Evolutionary conservation across 2,113 vertebrate species (phyloP).

Genomic region (Rostratula benghalensis): DNA sequence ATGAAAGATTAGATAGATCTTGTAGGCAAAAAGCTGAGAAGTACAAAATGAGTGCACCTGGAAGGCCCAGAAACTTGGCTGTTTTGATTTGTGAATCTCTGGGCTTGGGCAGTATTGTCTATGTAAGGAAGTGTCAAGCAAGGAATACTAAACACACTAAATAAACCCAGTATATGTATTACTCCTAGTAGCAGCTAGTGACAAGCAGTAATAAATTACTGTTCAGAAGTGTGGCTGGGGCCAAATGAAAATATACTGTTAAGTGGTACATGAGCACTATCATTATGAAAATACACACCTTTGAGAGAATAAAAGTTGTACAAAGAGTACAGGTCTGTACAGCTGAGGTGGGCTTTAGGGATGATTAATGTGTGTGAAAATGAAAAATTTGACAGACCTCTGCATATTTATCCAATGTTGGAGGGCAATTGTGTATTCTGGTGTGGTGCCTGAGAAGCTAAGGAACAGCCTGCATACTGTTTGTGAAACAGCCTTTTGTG

Average conservation of each 20-base stretch:
- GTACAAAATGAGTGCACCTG: neutral
- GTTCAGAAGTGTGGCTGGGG: neutral
- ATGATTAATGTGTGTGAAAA: neutral
- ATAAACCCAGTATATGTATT: conserved; percentile 1
- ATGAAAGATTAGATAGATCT: neutral
- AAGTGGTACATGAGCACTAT: conserved; percentile 25
- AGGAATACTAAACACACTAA: conserved; percentile 14
- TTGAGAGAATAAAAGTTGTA: neutral
- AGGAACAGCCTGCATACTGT: neutral
- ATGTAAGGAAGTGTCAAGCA: neutral
- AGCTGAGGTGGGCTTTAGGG: neutral
- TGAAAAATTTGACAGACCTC: neutral
- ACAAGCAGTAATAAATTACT: conserved; percentile 47
- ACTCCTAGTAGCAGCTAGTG: conserved; percentile 13
- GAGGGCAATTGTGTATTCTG: neutral
- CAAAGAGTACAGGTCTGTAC: neutral
- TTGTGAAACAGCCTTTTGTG: neutral
- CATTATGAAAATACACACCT: conserved; percentile 55
- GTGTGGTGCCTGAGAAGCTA: neutral
- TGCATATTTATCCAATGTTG: neutral
- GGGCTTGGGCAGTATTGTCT: neutral
- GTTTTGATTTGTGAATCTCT: conserved; percentile 41
- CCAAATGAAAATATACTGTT: conserved; percentile 57
- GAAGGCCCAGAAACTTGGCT: neutral
- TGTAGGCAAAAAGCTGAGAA: neutral